phyloP scores from a whole-genome alignment of 2,888 invertebrate species.

The Agonum fuliginosum region DNA sequence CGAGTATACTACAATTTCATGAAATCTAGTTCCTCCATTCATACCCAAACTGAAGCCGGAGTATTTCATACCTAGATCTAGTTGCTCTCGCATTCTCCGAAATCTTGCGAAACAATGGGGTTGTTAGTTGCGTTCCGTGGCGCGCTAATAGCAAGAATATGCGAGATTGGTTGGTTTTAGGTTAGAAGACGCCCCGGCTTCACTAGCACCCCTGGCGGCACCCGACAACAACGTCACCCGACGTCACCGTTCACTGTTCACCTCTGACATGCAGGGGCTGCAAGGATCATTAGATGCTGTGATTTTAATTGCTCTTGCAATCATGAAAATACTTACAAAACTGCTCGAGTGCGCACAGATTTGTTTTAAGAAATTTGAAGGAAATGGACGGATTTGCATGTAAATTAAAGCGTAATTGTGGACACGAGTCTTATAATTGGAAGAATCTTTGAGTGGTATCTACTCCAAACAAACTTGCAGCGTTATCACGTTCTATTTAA shows the following conservation, averaged over 20 bases:
- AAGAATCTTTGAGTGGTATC: too few species aligned
- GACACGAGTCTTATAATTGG: too few species aligned
- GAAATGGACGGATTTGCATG: neutral
- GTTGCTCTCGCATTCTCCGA: slow-evolving; percentile 27
- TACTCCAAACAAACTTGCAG: too few species aligned
- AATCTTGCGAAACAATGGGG: slow-evolving; percentile 53
- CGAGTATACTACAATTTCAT: too few species aligned
- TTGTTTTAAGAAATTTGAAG: neutral
- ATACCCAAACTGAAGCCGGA: too few species aligned
- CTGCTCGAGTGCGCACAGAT: neutral
- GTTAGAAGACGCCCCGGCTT: neutral
- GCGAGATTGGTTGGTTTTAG: slow-evolving; percentile 40
- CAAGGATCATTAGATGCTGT: slow-evolving; percentile 11
- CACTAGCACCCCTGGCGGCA: neutral
- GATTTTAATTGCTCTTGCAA: slow-evolving; percentile 5
- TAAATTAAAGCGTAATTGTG: neutral
- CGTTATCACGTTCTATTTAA: too few species aligned
- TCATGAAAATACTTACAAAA: slow-evolving; percentile 13
- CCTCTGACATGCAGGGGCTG: slow-evolving; percentile 12
- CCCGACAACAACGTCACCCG: neutral
- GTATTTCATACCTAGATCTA: neutral
- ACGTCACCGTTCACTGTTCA: slow-evolving; percentile 6
- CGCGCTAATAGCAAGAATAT: slow-evolving; percentile 54
- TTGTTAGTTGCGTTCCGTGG: slow-evolving; percentile 46
- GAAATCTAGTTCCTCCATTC: too few species aligned